Base-by-base conservation (phyloP, 2,888 invertebrate genomes). In the Phytoseiulus persimilis region DNA sequence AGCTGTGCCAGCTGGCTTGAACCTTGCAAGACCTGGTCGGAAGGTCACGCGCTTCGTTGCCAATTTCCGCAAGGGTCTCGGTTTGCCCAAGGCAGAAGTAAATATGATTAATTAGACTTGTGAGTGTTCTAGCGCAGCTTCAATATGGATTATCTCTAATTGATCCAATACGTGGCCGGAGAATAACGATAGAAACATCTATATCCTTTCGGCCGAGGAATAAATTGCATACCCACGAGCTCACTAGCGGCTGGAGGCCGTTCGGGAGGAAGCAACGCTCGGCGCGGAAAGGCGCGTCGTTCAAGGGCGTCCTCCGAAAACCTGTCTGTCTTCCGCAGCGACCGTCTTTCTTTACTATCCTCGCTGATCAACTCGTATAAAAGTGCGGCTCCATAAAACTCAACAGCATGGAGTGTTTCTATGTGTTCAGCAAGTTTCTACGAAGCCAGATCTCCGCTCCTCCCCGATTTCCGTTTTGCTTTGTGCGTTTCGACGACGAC, bases 91-190 rank as follows among this genome's bases (percentile, higher is more conserved):
- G 65, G 65, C 65, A 65, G 65, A 65, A 65, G 65, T 65, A 65
- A 65, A 65, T 65, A 65, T 65, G 65, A 65, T 65, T 65, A 65
- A 65, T 65, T 65, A 65, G 65, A 65, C 65, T 65, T 46, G 9
- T 46, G 46, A 46, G 46, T 46, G 46, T 46, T 65, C 65, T 65
- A 18, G 65, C 18, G 65, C 11, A 65, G 65, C 65, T 65, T 65
- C 65, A 65, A 65, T 65, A 65, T 65, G 65, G 65, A 65, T 65
- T 65, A 65, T 65, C 65, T 65, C 65, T 65, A 65, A 65, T 65
- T 65, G 65, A 65, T 65, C 65, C 65, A 23, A 65, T 65, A 65
- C 65, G 65, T 65, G 65, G 11, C 65, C 2, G 65, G 65, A 65
- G 65, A 65, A 65, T 65, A 65, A 65, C 65, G 65, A 65, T 65